Percentiles rank a stretch among this genome's conserved stretches.
These are phyloP conservation scores for Zoanthus sansibaricus DNA, from an alignment of 92 coral and sea anemone species.

Conservation along the genomic window DNA sequence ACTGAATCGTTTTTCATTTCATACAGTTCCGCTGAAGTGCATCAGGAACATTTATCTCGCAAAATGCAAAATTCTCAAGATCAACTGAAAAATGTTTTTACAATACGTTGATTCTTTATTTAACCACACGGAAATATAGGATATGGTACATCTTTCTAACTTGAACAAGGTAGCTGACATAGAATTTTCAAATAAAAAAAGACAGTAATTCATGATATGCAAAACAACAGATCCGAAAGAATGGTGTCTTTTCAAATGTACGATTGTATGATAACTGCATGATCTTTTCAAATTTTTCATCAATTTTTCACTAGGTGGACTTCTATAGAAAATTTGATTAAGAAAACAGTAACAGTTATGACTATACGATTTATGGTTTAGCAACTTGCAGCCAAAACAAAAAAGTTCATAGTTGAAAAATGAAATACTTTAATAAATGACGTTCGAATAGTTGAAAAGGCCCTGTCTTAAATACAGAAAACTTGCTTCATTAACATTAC, in stretches of 20 bases:
- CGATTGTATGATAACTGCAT: not conserved
- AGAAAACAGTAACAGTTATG: constrained; percentile 1
- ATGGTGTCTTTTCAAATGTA: not conserved
- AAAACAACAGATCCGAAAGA: not conserved
- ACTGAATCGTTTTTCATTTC: constrained; percentile 20
- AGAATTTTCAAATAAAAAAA: not conserved
- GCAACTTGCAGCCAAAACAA: not conserved
- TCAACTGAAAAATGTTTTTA: not conserved
- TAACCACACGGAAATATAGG: not conserved
- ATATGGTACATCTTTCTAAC: constrained; percentile 8
- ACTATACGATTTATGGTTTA: not conserved
- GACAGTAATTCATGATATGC: not conserved
- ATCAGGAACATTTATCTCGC: constrained; percentile 5
- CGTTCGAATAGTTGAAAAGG: constrained; percentile 14
- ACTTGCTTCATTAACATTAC: constrained; percentile 29
- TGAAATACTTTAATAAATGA: not conserved
- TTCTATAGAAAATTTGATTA: not conserved
- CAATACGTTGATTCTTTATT: not conserved
- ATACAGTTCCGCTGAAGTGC: not conserved
- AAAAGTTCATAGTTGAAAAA: not conserved
- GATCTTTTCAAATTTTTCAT: constrained; percentile 20
- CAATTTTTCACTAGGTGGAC: constrained; percentile 36
- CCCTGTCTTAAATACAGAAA: constrained; percentile 3
- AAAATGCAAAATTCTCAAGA: constrained; percentile 6
- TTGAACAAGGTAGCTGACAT: not conserved